Evolutionary conservation across 2,888 invertebrate species (phyloP).

Genomic region (Escarpia spicata): DNA sequence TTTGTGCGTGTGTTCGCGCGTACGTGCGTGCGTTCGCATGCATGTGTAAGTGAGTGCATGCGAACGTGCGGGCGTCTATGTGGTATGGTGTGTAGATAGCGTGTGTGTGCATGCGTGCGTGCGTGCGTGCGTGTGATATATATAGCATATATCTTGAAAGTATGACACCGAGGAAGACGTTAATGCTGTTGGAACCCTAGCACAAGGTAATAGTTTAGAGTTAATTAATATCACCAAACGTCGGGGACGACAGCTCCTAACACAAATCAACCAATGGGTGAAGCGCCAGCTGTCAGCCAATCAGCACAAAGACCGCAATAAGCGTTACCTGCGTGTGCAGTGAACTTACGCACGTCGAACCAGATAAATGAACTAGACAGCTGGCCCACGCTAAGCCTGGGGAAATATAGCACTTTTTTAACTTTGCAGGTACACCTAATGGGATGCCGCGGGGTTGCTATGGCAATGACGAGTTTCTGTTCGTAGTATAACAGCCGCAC

Average conservation of each 20-base stretch:
- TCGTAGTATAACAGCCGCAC: neutral
- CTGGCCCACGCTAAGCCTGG: neutral
- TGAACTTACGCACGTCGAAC: neutral
- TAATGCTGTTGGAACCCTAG: neutral
- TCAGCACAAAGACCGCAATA: neutral
- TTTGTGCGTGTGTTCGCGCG: neutral
- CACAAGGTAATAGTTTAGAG: neutral
- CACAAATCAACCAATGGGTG: too few species aligned
- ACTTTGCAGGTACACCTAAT: neutral
- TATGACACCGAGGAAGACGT: neutral
- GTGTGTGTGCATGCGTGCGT: neutral
- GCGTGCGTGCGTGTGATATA: neutral
- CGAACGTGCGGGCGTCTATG: too few species aligned
- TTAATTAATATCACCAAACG: too few species aligned
- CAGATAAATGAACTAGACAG: neutral
- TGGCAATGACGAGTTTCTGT: neutral
- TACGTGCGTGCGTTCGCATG: neutral
- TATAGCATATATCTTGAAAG: neutral
- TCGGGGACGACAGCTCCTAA: too few species aligned
- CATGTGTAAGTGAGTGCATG: too few species aligned
- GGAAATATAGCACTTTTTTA: neutral
- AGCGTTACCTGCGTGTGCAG: too few species aligned
- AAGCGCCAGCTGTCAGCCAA: neutral
- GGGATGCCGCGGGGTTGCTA: neutral
- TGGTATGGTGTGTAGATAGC: too few species aligned